Evolutionary conservation across 2,888 invertebrate species (phyloP).

Genomic region (Malachius bipustulatus): DNA sequence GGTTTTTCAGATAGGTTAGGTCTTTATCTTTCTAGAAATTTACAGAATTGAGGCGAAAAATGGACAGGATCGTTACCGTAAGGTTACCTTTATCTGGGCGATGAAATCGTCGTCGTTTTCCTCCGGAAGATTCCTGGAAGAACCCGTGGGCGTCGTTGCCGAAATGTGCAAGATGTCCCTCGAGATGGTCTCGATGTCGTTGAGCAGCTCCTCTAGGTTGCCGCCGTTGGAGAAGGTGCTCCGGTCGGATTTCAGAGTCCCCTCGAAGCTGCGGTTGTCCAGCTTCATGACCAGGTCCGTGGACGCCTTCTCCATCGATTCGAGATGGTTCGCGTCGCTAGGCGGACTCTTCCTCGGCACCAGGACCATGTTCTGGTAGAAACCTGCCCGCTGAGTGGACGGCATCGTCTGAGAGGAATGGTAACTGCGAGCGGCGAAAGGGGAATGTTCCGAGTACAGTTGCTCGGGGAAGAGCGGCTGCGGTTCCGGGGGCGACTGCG

Average conservation of each 20-base stretch:
- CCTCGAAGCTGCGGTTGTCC: slow-evolving; percentile 30
- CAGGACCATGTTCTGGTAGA: slow-evolving; percentile 25
- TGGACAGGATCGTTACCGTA: too few relatives aligned
- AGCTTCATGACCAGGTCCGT: slow-evolving; percentile 35
- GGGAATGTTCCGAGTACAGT: background rate
- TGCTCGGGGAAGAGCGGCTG: slow-evolving; percentile 9
- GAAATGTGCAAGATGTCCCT: slow-evolving; percentile 31
- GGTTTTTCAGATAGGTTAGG: slow-evolving; percentile 16
- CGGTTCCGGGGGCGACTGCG: slow-evolving; percentile 29
- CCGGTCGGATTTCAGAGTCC: slow-evolving; percentile 25
- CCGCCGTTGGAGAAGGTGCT: slow-evolving; percentile 38
- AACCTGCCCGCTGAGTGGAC: slow-evolving; percentile 18
- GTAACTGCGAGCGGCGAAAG: background rate
- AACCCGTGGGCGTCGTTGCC: slow-evolving; percentile 12
- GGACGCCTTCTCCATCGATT: slow-evolving; percentile 26
- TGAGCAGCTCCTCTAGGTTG: slow-evolving; percentile 55
- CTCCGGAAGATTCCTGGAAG: background rate
- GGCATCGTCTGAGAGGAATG: background rate
- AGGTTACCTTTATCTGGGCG: background rate
- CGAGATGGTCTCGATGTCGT: slow-evolving; percentile 53
- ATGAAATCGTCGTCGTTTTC: background rate
- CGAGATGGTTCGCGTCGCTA: slow-evolving; percentile 14
- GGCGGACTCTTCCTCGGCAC: too few relatives aligned
- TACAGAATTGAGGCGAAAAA: too few relatives aligned
- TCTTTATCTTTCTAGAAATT: slow-evolving; percentile 10